A percentile compares a stretch with the other conserved stretches of the same genome.
Conservation (phyloP, 1,140 invertebrate species). For the Cyclina sinensis region DNA sequence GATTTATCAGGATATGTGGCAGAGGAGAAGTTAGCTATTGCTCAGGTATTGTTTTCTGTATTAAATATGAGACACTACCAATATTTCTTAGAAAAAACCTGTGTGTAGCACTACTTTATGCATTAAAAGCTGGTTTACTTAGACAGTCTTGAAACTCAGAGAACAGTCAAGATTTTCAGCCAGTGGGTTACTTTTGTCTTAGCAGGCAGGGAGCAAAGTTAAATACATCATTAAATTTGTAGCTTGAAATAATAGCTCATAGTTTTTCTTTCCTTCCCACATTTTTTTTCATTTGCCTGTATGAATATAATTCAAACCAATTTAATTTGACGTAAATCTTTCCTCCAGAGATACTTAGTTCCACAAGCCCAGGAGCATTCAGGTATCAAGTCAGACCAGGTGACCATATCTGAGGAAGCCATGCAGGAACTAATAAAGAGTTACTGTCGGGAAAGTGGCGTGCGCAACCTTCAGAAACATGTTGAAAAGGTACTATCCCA, state of each 20-base stretch:
- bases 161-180: too few relatives aligned
- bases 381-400: conserved; percentile 92
- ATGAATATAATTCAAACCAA: too few relatives aligned
- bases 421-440: conserved; percentile 94
- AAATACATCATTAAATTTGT: too few relatives aligned
- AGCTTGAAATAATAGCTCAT: background rate
- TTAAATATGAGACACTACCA: too few relatives aligned
- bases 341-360: conserved; percentile 94
- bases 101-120: too few relatives aligned
- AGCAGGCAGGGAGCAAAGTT: too few relatives aligned
- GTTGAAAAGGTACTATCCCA: conserved; percentile 98
- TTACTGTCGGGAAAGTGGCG: conserved; percentile 98
- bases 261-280: background rate
- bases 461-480: conserved; percentile 99
- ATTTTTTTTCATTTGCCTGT: background rate
- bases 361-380: conserved; percentile 94
- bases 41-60: too few relatives aligned
- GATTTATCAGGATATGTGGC: conserved; percentile 99
- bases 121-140: too few relatives aligned
- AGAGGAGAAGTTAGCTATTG: conserved; percentile 99
- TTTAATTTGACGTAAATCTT: too few relatives aligned
- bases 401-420: conserved; percentile 92
- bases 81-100: too few relatives aligned
- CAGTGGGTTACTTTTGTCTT: too few relatives aligned
- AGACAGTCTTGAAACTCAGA: too few relatives aligned